Evolutionary conservation across 37 sponge, comb jelly and placozoan genomes (phyloP).

Genomic region (Trichoplax adhaerens): DNA sequence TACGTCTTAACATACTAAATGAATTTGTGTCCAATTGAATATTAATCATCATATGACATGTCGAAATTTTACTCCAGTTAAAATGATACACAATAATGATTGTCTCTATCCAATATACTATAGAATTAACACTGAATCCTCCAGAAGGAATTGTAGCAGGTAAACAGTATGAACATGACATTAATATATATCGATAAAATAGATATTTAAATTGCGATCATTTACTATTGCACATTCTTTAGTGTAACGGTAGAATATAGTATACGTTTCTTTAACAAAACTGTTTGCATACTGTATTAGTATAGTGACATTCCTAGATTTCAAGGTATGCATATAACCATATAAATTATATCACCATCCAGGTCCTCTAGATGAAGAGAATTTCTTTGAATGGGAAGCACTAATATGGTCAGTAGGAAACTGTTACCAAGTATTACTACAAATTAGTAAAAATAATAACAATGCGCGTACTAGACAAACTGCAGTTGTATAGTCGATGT

Average conservation of each 20-base stretch:
- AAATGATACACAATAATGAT: not conserved
- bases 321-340: not conserved
- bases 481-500: too few relatives aligned
- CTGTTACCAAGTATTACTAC: too few relatives aligned
- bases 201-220: too few relatives aligned
- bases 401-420: conserved; percentile 40
- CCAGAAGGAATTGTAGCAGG: conserved; percentile 96
- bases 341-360: not conserved
- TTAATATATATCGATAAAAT: too few relatives aligned
- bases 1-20: too few relatives aligned
- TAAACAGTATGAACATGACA: not conserved
- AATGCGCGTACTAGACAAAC: too few relatives aligned
- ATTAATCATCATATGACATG: not conserved
- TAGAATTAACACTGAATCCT: conserved; percentile 75
- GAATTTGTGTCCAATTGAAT: not conserved
- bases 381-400: conserved; percentile 99
- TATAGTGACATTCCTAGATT: not conserved
- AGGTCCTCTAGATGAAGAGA: conserved; percentile 92
- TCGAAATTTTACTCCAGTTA: conserved; percentile 7
- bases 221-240: too few relatives aligned
- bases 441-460: too few relatives aligned
- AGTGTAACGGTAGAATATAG: too few relatives aligned
- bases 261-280: not conserved
- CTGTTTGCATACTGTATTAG: not conserved
- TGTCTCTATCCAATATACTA: not conserved